Base-by-base conservation (phyloP, 2,888 invertebrate species). In the Mactromeris polynyma region DNA sequence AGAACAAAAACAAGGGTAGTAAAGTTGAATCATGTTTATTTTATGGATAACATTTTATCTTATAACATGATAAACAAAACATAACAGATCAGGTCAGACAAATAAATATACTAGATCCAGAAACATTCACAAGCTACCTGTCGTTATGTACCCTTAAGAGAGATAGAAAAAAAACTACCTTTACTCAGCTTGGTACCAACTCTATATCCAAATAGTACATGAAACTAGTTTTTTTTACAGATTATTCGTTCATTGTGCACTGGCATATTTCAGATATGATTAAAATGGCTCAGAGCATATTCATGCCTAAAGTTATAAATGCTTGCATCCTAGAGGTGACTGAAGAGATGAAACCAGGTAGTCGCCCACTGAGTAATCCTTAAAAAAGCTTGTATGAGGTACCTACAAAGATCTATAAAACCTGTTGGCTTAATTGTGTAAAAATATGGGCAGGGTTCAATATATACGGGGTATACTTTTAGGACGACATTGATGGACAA, bases 61-160 rank as follows among this genome's bases (percentile, higher is more conserved):
- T 9, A 26, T 64, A 64, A 64, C 26, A 64, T 64, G 3, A 26
- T 64, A n/a, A 64, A 64, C 21, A 64, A 64, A 64, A 64, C 58
- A 64, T 64, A 64, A n/a, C 58, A 64, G 58, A 26, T 64, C 3
- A 64, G n/a, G n/a, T 64, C 58, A 64, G n/a, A 64, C 58, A 64
- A 64, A 64, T 26, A 64, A 26, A 26, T 26, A 21, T n/a, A 64
- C 6, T n/a, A 4, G n/a, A 11, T 26, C 9, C 1, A 26, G 26
- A 26, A 11, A n/a, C 26, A 64, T 26, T 26, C n/a, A n/a, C 21
- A 19, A 51, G 17, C 3, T 51, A 19, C 51, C 21, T 2, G 3
- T n/a, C n/a, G 51, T 19, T 11, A 51, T 11, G 21, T 11, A 21
- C 2, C 19, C 19, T 51, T 51, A 51, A 51, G 21, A 14, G 51